Base-by-base conservation (phyloP, 2,113 vertebrate species). In the Micromys minutus region DNA sequence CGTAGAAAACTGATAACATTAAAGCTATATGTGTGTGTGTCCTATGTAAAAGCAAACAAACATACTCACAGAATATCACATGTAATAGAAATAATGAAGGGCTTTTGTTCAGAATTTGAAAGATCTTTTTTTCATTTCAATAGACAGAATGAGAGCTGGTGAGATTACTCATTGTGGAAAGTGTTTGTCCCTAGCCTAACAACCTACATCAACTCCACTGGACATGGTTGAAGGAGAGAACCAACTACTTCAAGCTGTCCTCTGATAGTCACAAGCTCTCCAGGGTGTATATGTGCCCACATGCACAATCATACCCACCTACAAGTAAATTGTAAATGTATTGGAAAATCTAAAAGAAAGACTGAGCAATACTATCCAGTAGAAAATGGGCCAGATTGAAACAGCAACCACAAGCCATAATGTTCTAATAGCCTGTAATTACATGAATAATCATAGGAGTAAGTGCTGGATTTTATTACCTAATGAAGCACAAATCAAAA, bases 401-500 rank as follows among this genome's bases (percentile, higher is more conserved):
- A 87, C 17, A 86, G 67, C 81, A 65, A 63, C 80, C 65, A 90
- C 36, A 92, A 67, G 76, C 86, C 52, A 84, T 34, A 63, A 79
- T 76, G 93, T 59, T 19, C 75, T 52, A 96, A 17, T 63, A 76
- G 57, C 22, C 69, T 84, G 39, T 69, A 87, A 88, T 75, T 84
- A 67, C 4, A 84, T 3, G 13, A 87, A 84, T 69, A 87, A 92
- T 76, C 69, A 61, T 3, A 75, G 1, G 11, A 80, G 84, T 22
- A 85, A 92, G 34, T 26, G 21, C 34, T 88, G 13, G 29, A 52
- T 31, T 69, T 89, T 71, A 93, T 65, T 85, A 80, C 57, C 39
- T 75, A 89, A 85, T 57, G 95, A 95, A 94, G 95, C 69, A 59
- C 7, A 88, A 86, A 90, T 65, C 63, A 93, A 93, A 90, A 3